phyloP scores from a whole-genome alignment of 2,113 vertebrate species.

The Hylia prasina region DNA sequence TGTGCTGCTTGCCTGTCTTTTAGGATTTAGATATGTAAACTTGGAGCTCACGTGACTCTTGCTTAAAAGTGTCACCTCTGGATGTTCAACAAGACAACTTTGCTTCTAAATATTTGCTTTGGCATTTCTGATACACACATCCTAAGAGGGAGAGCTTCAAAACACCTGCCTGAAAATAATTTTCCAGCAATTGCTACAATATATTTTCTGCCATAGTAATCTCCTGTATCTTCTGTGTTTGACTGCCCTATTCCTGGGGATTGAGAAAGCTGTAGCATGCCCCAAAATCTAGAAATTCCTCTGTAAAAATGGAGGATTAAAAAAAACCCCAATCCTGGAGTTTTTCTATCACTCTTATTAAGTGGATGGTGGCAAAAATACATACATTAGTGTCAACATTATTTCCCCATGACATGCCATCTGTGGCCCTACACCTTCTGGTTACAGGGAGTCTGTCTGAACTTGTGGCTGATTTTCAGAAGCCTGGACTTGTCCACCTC shows the following conservation, averaged over 20 bases:
- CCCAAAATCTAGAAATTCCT: not conserved
- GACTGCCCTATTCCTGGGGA: not conserved
- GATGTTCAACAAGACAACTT: not conserved
- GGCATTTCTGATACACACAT: not conserved
- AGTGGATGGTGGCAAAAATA: not conserved
- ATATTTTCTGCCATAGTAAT: not conserved
- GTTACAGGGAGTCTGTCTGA: not conserved
- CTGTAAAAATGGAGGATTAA: not conserved
- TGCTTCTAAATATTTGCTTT: not conserved
- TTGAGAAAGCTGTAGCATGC: not conserved
- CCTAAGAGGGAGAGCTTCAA: not conserved
- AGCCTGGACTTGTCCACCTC: not conserved
- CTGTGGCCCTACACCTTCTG: not conserved
- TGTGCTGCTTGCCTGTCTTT: not conserved
- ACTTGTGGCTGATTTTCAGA: not conserved
- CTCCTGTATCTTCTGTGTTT: not conserved
- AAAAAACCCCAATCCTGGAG: not conserved
- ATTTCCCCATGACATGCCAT: not conserved
- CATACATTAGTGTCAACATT: not conserved
- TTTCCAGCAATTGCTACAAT: not conserved
- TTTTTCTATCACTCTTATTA: not conserved
- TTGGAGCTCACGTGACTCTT: not conserved
- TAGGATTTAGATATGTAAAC: not conserved
- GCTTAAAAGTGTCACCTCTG: not conserved
- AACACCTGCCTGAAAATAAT: not conserved